Percentiles rank a stretch among this genome's conserved stretches.
phyloP scores from a whole-genome alignment of 2,797 vertebrate genomes.

The Brachyrhaphis roseni region DNA sequence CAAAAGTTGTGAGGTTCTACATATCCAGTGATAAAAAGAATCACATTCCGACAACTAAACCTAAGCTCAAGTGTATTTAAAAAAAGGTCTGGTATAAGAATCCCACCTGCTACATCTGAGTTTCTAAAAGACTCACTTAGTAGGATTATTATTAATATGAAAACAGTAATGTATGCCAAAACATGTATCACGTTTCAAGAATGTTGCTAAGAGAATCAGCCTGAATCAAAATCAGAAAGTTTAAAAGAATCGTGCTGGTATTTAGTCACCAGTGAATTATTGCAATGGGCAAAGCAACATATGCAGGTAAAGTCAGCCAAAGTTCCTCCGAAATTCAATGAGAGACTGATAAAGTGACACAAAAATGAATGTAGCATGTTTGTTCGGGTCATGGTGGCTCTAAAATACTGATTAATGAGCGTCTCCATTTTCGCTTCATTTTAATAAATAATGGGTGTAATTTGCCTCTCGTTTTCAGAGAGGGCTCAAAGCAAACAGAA shows the following conservation, averaged over 20 bases:
- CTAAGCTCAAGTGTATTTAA: not conserved
- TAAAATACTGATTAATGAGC: not conserved
- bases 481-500: not conserved
- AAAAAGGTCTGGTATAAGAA: not conserved
- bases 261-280: too few relatives aligned
- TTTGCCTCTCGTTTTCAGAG: not conserved
- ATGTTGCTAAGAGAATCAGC: not conserved
- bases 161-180: not conserved
- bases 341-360: not conserved
- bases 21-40: not conserved
- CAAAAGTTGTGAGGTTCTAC: not conserved
- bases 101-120: not conserved
- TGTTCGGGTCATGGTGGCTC: not conserved
- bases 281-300: too few relatives aligned
- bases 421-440: not conserved
- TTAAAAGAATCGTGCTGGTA: too few relatives aligned
- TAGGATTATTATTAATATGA: not conserved
- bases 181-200: not conserved
- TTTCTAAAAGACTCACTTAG: not conserved
- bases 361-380: not conserved
- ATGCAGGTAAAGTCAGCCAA: not conserved
- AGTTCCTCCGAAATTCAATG: not conserved
- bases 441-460: not conserved
- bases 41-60: not conserved
- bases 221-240: too few relatives aligned